Evolutionary conservation across 2,113 vertebrate species (phyloP).

Genomic region (Elanoides forficatus): DNA sequence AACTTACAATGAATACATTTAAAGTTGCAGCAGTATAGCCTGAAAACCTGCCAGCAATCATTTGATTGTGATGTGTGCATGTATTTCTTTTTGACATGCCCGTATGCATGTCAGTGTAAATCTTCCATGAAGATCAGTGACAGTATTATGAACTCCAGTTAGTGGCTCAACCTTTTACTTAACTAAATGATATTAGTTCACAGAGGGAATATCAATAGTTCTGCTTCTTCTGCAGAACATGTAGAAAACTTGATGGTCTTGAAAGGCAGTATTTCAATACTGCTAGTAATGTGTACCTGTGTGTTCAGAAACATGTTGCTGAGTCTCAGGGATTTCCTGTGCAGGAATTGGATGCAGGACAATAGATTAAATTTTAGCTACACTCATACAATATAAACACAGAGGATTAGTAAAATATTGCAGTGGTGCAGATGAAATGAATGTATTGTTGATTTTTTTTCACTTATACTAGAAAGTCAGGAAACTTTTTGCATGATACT

Average conservation of each 20-base stretch:
- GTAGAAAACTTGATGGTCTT: not conserved
- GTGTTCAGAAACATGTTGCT: not conserved
- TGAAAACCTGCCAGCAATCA: slow-evolving; percentile 54
- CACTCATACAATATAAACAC: not conserved
- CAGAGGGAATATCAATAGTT: not conserved
- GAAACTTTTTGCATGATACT: not conserved
- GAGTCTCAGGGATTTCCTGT: not conserved
- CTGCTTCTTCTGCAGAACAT: not conserved
- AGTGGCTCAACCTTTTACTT: not conserved
- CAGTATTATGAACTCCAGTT: slow-evolving; percentile 32
- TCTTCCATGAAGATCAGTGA: slow-evolving; percentile 12
- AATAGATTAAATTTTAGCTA: not conserved
- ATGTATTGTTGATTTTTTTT: not conserved
- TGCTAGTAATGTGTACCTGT: not conserved
- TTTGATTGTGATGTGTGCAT: slow-evolving; percentile 47
- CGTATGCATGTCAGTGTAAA: slow-evolving; percentile 29
- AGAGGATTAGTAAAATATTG: not conserved
- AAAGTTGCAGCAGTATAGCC: slow-evolving; percentile 30
- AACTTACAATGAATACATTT: slow-evolving; percentile 41
- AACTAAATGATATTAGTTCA: not conserved
- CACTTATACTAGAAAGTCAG: not conserved
- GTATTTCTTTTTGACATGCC: slow-evolving; percentile 34
- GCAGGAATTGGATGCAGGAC: not conserved
- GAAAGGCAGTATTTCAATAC: not conserved
- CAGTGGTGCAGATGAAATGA: not conserved